Conservation (phyloP, 2,797 vertebrate genomes). For the Champsocephalus gunnari region DNA sequence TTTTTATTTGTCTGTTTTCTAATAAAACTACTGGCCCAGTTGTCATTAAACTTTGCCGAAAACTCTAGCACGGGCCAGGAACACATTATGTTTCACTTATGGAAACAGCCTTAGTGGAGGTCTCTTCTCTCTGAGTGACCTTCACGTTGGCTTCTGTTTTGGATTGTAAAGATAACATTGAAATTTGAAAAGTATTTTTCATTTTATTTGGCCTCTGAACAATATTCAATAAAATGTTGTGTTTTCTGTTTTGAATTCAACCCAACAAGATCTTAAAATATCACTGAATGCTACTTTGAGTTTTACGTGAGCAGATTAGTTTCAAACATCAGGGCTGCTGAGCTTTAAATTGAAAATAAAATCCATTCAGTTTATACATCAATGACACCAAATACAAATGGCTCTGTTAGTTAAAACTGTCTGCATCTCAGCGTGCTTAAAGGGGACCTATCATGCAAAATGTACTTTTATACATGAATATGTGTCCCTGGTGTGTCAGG, state of each 20-base stretch:
- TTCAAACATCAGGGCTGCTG: conserved; percentile 27
- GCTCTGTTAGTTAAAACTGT: conserved; percentile 44
- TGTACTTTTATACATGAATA: too few species aligned
- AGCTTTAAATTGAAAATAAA: conserved; percentile 31
- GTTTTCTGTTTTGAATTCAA: conserved; percentile 21
- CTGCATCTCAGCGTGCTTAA: conserved; percentile 43
- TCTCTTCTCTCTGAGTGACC: too few species aligned
- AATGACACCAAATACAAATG: conserved; percentile 34
- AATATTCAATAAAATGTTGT: conserved; percentile 3
- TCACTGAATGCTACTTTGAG: conserved; percentile 7
- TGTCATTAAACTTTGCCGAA: too few species aligned
- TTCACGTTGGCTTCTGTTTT: conserved; percentile 15
- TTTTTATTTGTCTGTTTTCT: too few species aligned
- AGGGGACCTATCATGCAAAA: too few species aligned
- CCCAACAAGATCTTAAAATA: conserved; percentile 16
- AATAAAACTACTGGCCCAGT: too few species aligned
- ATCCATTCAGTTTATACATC: conserved; percentile 37
- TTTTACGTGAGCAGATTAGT: conserved; percentile 26
- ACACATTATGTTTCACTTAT: too few species aligned
- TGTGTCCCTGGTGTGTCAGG: too few species aligned
- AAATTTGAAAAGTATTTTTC: not conserved
- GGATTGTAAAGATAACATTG: not conserved
- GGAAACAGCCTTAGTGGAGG: too few species aligned
- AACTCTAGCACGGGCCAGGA: too few species aligned
- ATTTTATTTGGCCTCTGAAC: not conserved